Evolutionary conservation across 2,888 invertebrate species (phyloP).

Genomic region (Deilephila elpenor): DNA sequence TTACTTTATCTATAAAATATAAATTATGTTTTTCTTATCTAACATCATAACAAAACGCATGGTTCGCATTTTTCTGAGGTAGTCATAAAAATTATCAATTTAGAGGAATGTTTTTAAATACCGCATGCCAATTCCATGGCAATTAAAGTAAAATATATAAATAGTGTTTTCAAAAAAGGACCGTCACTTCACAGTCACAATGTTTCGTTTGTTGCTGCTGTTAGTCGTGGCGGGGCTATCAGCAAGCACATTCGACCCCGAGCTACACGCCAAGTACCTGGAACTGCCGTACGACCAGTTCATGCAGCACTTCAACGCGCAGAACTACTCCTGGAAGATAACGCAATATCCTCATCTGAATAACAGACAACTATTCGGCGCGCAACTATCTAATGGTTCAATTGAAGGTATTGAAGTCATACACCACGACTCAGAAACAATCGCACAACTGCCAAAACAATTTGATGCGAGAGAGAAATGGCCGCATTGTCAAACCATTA

Average conservation of each 20-base stretch:
- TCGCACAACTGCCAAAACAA: neutral
- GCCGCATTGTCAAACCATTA: neutral
- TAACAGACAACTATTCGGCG: slow-evolving; percentile 26
- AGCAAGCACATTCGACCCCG: neutral
- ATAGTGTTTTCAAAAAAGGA: too few species aligned
- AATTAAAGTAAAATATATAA: too few species aligned
- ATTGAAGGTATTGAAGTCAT: neutral
- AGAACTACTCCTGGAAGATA: slow-evolving; percentile 35
- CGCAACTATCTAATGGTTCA: neutral
- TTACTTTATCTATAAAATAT: neutral
- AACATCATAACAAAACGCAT: neutral
- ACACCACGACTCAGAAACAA: neutral
- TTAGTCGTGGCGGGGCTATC: neutral
- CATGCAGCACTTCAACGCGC: neutral
- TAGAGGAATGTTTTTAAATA: too few species aligned
- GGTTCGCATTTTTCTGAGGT: neutral
- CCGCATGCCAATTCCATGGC: too few species aligned
- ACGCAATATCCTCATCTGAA: slow-evolving; percentile 20
- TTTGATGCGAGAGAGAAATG: slow-evolving; percentile 10
- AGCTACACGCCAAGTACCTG: neutral
- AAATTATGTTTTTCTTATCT: neutral
- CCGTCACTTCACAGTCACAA: neutral
- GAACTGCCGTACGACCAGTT: neutral
- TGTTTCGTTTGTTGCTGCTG: slow-evolving; percentile 3
- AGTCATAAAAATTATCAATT: neutral